Conservation (phyloP, 2,888 invertebrate species). For the Melanostoma mellinum region DNA sequence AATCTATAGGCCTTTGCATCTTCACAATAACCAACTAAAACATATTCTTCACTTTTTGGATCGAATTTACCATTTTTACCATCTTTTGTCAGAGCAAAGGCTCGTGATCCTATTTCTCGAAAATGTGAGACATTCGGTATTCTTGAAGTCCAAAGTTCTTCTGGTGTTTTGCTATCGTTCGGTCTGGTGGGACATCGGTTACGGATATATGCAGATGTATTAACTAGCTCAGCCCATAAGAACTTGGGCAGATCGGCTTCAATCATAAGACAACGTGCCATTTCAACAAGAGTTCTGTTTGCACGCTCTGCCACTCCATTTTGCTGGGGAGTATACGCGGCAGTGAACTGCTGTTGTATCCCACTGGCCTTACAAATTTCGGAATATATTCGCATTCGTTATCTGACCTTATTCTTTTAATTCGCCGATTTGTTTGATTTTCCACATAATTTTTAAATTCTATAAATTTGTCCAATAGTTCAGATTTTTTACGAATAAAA, state of each 20-base stretch:
- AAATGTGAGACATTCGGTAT: constrained; percentile 1
- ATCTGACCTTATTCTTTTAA: not conserved
- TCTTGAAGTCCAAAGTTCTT: constrained; percentile 5
- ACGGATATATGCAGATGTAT: not conserved
- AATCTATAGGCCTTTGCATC: constrained; percentile 3
- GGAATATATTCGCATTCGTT: constrained; percentile 1
- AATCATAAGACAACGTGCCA: no score
- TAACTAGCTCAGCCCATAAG: not conserved
- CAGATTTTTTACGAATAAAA: no score
- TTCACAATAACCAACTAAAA: constrained; percentile 38
- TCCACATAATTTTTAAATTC: constrained; percentile 2
- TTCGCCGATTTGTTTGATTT: no score
- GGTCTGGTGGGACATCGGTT: not conserved
- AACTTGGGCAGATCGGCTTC: no score
- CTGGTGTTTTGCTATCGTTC: not conserved
- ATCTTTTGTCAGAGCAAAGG: not conserved
- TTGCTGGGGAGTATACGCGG: constrained; percentile 17
- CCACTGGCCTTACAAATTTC: not conserved
- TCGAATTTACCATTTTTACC: not conserved
- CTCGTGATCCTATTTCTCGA: not conserved
- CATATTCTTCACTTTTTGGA: constrained; percentile 9
- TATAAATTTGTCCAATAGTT: not conserved
- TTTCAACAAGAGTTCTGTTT: constrained; percentile 25
- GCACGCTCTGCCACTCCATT: constrained; percentile 21
- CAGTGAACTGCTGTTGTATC: not conserved